Evolutionary conservation across 2,888 invertebrate species (phyloP), one percentile per base, ranked within the genome.

Genomic region (Chesias legatella): DNA sequence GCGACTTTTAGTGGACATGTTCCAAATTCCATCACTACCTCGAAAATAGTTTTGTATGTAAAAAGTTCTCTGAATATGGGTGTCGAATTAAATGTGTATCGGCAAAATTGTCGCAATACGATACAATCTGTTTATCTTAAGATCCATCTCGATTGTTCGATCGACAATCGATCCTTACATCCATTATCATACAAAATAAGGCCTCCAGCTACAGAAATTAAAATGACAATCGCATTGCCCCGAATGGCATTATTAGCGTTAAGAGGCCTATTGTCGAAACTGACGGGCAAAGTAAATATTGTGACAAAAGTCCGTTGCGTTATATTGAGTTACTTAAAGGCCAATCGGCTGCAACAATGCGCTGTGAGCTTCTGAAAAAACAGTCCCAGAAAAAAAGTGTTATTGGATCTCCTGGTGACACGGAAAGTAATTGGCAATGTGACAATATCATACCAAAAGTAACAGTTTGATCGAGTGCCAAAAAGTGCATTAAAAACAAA

Each of bases 251-350:
- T 84, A 83, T 82, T 79, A 79, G 79, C 74, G 67, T 72, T 73
- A 73, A 80, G 71, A 73, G 70, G 52, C 42, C 73, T 45, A 70
- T 85, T 86, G 84, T 84, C 58, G 52, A 65, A 60, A 58, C 56
- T 51, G 67, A 59, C 52, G 69, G 61, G 64, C 59, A 74, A 75
- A 80, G 84, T 83, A 88, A 88, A 88, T 88, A 85, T 88, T 88
- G 67, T 86, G 86, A 86, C 85, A 84, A 84, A 75, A 79, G 72
- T 76, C 71, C 74, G 71, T 82, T 77, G 78, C 76, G 74, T 70
- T 69, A 73, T 81, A 80, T 84, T 80, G 73, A 81, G 78, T 80
- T 79, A 79, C 81, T 75, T 69, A 72, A 64, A 72, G 70, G 71
- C 80, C 79, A 80, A 80, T 76, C 63, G n/a, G 74, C 53, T 49